Conservation (phyloP, 2,797 vertebrate genomes). For the Antennarius maculatus region DNA sequence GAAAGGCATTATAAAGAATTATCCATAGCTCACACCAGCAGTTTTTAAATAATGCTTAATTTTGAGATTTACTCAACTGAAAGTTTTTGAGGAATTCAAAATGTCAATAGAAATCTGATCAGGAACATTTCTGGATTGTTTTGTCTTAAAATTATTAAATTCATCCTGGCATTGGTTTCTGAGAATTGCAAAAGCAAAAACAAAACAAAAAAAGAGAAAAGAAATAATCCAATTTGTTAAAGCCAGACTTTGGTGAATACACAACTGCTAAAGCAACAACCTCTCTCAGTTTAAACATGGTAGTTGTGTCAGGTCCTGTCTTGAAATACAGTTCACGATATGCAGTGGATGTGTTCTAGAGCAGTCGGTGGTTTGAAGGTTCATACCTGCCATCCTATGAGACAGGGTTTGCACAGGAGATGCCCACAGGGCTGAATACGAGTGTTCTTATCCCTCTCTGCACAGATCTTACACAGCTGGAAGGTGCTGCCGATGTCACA, state of each 20-base stretch:
- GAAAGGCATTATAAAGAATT: background rate
- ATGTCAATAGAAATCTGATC: background rate
- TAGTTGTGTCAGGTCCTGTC: background rate
- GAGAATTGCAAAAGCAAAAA: too few relatives aligned
- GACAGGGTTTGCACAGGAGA: slow-evolving; percentile 86
- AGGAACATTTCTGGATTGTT: background rate
- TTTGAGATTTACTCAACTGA: background rate
- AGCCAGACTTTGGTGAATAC: slow-evolving; percentile 13
- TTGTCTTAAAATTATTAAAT: too few relatives aligned
- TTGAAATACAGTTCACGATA: too few relatives aligned
- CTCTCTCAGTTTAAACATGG: background rate
- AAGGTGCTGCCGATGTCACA: slow-evolving; percentile 90
- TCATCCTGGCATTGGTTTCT: too few relatives aligned
- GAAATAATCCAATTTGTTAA: too few relatives aligned
- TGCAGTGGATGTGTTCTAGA: too few relatives aligned
- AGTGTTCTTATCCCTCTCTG: slow-evolving; percentile 87
- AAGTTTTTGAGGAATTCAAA: background rate
- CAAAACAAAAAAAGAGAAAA: too few relatives aligned
- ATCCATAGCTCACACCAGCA: background rate
- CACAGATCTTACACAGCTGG: slow-evolving; percentile 91
- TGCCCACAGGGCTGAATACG: slow-evolving; percentile 89
- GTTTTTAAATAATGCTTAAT: background rate
- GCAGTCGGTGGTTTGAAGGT: background rate
- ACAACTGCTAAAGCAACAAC: slow-evolving; percentile 6
- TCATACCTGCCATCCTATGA: slow-evolving; percentile 87